A percentile compares a stretch with the other conserved stretches of the same genome.
Evolutionary conservation across 2,113 vertebrate species (phyloP).

Genomic region (Cathartes aura): DNA sequence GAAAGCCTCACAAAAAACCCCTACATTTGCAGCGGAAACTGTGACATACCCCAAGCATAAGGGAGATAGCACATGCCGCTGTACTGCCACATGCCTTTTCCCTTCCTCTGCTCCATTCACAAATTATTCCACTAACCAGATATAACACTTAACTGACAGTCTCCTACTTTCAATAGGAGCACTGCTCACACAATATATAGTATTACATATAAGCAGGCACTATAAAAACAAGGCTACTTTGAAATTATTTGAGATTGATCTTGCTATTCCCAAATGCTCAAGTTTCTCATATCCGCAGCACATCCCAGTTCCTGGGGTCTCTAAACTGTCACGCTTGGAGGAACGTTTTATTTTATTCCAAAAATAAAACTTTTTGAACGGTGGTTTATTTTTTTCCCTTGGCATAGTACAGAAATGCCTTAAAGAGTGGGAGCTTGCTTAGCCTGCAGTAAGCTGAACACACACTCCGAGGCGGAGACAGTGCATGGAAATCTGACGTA

Average conservation of each 20-base stretch:
- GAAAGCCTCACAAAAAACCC: background rate
- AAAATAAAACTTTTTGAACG: background rate
- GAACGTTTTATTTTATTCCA: background rate
- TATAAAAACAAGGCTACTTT: background rate
- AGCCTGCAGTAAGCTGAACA: background rate
- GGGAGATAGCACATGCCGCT: background rate
- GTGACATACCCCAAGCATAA: background rate
- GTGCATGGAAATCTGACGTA: background rate
- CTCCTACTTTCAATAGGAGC: background rate
- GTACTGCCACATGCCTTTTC: background rate
- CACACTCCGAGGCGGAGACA: background rate
- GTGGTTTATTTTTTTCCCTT: background rate
- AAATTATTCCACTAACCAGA: background rate
- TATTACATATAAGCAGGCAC: background rate
- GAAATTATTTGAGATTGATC: background rate
- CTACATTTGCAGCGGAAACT: background rate
- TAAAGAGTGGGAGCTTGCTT: background rate
- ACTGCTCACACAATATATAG: background rate
- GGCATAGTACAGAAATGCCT: background rate
- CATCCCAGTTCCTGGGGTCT: background rate
- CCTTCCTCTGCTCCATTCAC: background rate
- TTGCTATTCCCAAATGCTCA: background rate
- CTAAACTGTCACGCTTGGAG: background rate
- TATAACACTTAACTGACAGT: background rate
- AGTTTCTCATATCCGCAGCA: background rate